Percentiles rank a stretch among this genome's conserved stretches.
These are phyloP conservation scores for Notoglanidium macrostoma DNA, from an alignment of 2,797 vertebrate genomes.

Conservation along the genomic window DNA sequence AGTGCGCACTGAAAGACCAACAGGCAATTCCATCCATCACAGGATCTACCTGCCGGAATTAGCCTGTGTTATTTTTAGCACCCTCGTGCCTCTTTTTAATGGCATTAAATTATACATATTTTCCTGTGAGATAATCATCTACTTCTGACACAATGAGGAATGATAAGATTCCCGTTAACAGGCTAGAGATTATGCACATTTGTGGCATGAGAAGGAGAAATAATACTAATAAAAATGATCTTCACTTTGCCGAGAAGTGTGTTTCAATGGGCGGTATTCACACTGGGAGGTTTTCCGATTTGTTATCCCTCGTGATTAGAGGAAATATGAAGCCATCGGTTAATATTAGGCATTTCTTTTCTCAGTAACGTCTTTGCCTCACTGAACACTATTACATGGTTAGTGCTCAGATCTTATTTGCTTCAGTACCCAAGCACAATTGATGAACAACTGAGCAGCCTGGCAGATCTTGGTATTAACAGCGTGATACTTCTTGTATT, in stretches of 20 bases:
- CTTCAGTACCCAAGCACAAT: constrained; percentile 3
- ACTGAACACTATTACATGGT: constrained; percentile 19
- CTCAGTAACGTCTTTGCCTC: constrained; percentile 6
- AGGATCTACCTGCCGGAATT: constrained; percentile 70
- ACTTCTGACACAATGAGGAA: constrained; percentile 38
- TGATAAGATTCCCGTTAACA: constrained; percentile 28
- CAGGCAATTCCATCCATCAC: constrained; percentile 73
- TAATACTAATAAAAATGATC: constrained; percentile 17
- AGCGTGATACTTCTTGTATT: neutral
- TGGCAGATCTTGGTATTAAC: constrained; percentile 1
- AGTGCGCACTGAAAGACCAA: constrained; percentile 69
- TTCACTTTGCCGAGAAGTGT: constrained; percentile 37
- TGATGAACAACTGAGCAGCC: constrained; percentile 19
- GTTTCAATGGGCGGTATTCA: constrained; percentile 11
- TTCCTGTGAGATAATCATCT: constrained; percentile 47
- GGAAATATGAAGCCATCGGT: constrained; percentile 9
- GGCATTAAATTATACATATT: constrained; percentile 73
- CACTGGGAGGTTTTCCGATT: neutral
- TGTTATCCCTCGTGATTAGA: constrained; percentile 24
- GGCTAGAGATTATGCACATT: constrained; percentile 24
- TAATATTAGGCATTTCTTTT: constrained; percentile 33
- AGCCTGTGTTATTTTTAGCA: constrained; percentile 74
- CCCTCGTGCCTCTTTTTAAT: constrained; percentile 57
- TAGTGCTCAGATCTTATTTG: neutral
- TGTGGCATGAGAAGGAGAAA: constrained; percentile 9